phyloP scores from a whole-genome alignment of 2,888 invertebrate species.

The Drosophila diplacantha region DNA sequence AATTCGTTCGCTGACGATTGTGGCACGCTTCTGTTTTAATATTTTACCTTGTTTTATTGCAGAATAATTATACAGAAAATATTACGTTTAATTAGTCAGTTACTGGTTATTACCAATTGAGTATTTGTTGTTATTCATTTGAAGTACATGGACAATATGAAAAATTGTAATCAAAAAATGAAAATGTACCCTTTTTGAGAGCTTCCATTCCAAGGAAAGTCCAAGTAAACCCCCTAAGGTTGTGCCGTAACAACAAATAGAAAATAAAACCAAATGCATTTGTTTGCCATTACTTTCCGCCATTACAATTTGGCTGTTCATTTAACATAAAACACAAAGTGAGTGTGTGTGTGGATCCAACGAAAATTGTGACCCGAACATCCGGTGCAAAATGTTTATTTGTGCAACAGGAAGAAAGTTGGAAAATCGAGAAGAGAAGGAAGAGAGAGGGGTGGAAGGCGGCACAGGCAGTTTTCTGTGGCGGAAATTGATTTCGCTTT shows the following conservation, averaged over 20 bases:
- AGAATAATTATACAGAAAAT: conserved; percentile 6
- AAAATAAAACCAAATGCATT: conserved; percentile 1
- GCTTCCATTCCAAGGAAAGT: neutral
- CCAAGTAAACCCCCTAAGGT: neutral
- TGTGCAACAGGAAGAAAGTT: conserved; percentile 71
- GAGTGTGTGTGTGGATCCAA: conserved; percentile 9
- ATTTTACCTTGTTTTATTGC: neutral
- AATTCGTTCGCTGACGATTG: conserved; percentile 15
- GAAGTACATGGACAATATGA: neutral
- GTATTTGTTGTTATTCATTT: neutral
- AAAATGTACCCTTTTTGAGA: too few species aligned
- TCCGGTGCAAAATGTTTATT: conserved; percentile 70
- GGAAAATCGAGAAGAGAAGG: conserved; percentile 15
- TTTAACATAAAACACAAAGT: conserved; percentile 9
- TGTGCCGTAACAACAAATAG: neutral
- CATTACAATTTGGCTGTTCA: conserved; percentile 7
- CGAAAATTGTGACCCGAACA: conserved; percentile 67
- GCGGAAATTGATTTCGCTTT: conserved; percentile 68
- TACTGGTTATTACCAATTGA: neutral
- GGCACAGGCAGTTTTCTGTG: conserved; percentile 50
- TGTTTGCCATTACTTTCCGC: conserved; percentile 9
- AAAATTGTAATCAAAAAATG: neutral
- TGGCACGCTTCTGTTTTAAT: conserved; percentile 19
- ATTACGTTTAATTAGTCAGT: neutral
- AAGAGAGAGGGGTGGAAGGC: conserved; percentile 1